These are phyloP conservation scores for Epistrophe eligans DNA, from an alignment of 2,888 invertebrate genomes.

Conservation along the genomic window DNA sequence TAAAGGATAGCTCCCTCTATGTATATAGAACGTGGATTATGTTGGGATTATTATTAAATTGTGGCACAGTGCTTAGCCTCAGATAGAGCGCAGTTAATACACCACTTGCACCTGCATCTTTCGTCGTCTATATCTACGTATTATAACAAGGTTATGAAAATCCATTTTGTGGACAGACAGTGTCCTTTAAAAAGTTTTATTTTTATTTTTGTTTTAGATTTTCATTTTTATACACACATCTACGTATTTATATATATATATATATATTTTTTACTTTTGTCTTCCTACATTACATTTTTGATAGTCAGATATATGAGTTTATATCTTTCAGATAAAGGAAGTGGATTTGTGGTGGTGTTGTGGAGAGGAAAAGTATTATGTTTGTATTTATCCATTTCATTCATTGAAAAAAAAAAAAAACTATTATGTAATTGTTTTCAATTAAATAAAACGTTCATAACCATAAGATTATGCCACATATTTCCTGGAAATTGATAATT, in stretches of 20 bases:
- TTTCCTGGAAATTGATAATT: no score
- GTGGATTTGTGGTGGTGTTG: not conserved
- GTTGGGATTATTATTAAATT: constrained; percentile 44
- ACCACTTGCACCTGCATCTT: constrained; percentile 55
- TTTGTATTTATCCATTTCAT: no score
- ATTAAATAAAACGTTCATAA: no score
- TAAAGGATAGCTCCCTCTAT: no score
- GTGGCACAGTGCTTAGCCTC: constrained; percentile 26
- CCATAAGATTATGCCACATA: no score
- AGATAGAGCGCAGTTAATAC: constrained; percentile 36
- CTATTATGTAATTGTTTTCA: no score
- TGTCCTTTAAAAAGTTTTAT: constrained; percentile 50
- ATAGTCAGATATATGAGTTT: not conserved
- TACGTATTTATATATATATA: not conserved
- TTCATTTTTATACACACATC: not conserved
- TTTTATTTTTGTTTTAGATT: constrained; percentile 42
- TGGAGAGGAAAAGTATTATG: no score
- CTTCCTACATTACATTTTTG: not conserved
- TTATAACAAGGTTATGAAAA: constrained; percentile 56
- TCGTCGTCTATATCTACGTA: not conserved
- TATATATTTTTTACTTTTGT: not conserved
- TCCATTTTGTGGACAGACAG: constrained; percentile 36
- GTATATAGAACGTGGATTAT: constrained; percentile 13
- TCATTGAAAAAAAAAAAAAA: no score
- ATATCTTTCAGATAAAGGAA: not conserved